phyloP scores from a whole-genome alignment of 1,140 invertebrate species.

The Adoxophyes honmai region DNA sequence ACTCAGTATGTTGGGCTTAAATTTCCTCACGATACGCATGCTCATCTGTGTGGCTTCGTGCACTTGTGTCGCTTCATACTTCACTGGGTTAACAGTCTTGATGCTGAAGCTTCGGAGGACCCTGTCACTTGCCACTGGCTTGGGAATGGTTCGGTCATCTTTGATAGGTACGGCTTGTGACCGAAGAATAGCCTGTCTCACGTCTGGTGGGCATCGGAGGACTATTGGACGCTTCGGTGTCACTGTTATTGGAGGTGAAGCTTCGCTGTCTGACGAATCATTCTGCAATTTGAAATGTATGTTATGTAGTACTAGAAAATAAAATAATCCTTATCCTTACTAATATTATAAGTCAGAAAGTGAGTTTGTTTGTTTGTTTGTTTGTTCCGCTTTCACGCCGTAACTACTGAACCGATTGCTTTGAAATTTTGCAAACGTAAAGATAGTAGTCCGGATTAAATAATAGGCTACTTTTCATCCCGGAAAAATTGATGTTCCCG shows the following conservation, averaged over 20 bases:
- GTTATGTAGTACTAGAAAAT: no score
- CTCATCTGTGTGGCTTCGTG: conserved; percentile 17
- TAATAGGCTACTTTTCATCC: no score
- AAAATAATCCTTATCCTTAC: no score
- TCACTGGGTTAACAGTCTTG: conserved; percentile 20
- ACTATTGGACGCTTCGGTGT: conserved; percentile 36
- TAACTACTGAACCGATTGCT: no score
- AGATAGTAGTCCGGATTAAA: no score
- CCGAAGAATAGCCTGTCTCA: conserved; percentile 16
- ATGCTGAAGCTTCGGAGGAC: conserved; percentile 45
- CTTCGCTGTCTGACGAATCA: not conserved
- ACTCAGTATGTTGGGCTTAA: conserved; percentile 20
- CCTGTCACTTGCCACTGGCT: conserved; percentile 31
- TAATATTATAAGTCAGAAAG: no score
- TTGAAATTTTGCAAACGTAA: no score
- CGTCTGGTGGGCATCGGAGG: conserved; percentile 24
- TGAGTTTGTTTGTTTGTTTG: no score
- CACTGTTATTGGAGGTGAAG: conserved; percentile 37
- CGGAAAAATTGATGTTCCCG: no score
- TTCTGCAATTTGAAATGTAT: no score
- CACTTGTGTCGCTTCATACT: conserved; percentile 22
- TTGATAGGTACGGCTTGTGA: conserved; percentile 17
- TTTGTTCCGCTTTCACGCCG: no score
- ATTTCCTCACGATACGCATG: conserved; percentile 30
- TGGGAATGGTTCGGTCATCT: not conserved